These are phyloP conservation scores for Dryococelus australis DNA, from an alignment of 2,888 invertebrate species.

Conservation along the genomic window DNA sequence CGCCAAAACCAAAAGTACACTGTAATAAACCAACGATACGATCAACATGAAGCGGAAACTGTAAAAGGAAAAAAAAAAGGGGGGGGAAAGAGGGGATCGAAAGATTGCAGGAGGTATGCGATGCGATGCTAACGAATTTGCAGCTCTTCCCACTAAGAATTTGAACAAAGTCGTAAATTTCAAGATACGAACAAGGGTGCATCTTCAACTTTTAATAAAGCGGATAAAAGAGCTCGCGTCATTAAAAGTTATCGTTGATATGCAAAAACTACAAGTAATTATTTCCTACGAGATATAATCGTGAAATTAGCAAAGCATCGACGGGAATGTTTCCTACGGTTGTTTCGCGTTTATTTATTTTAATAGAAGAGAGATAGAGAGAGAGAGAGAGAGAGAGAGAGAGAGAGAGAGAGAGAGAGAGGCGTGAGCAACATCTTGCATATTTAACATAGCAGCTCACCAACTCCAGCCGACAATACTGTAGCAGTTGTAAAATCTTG, in stretches of 20 bases:
- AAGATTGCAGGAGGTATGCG: neutral
- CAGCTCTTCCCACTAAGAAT: neutral
- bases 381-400: too few relatives aligned
- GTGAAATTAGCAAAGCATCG: too few relatives aligned
- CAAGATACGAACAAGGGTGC: neutral
- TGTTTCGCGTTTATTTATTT: too few relatives aligned
- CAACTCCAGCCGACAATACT: too few relatives aligned
- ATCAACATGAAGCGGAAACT: constrained; percentile 22
- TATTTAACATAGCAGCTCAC: too few relatives aligned
- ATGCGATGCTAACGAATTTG: neutral
- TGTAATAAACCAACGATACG: constrained; percentile 19
- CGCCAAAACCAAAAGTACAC: constrained; percentile 19
- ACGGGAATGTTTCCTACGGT: too few relatives aligned
- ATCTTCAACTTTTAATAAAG: constrained; percentile 10
- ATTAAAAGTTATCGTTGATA: neutral
- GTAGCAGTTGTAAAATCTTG: too few relatives aligned
- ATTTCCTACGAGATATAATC: too few relatives aligned
- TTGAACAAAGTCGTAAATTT: neutral
- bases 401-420: too few relatives aligned
- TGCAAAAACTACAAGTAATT: too few relatives aligned
- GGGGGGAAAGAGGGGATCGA: neutral
- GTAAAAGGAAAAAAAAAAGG: neutral
- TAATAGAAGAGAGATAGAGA: too few relatives aligned
- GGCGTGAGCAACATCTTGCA: too few relatives aligned
- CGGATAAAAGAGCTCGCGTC: neutral